A percentile compares a stretch with the other conserved stretches of the same genome.
Conservation (phyloP, 2,888 invertebrate genomes). For the Hydriomena furcata region DNA sequence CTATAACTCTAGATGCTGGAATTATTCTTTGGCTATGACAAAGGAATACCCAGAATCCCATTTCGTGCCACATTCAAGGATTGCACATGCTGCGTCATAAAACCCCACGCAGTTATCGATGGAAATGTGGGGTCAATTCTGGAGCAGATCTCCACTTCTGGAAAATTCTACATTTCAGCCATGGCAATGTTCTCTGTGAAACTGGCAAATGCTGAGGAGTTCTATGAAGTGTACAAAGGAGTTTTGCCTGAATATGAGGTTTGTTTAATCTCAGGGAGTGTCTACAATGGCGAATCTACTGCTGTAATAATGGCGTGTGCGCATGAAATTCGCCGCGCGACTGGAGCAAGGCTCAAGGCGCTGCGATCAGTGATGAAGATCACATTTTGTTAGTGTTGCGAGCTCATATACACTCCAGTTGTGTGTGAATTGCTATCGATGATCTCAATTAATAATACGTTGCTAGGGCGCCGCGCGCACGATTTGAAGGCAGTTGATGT, state of each 20-base stretch:
- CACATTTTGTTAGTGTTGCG: no score
- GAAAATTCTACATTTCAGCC: conserved; percentile 89
- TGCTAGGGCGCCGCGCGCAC: no score
- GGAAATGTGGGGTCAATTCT: conserved; percentile 89
- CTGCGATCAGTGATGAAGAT: no score
- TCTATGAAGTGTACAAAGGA: conserved; percentile 95
- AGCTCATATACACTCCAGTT: no score
- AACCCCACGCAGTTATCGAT: conserved; percentile 93
- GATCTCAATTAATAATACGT: no score
- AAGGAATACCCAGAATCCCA: conserved; percentile 56
- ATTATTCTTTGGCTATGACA: conserved; percentile 63
- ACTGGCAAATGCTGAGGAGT: conserved; percentile 92
- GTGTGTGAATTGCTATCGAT: no score
- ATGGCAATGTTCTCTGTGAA: conserved; percentile 91
- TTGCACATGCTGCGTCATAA: conserved; percentile 92
- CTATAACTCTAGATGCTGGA: conserved; percentile 60
- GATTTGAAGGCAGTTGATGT: no score
- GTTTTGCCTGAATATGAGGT: conserved; percentile 90
- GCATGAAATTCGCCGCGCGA: no score
- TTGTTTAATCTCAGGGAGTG: no score
- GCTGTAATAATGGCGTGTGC: no score
- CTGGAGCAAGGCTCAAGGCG: no score
- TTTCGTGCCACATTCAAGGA: conserved; percentile 84
- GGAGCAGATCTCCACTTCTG: conserved; percentile 86
- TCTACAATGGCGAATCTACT: no score